phyloP scores from a whole-genome alignment of 1,140 invertebrate species.

The Drosophila ogumai region DNA sequence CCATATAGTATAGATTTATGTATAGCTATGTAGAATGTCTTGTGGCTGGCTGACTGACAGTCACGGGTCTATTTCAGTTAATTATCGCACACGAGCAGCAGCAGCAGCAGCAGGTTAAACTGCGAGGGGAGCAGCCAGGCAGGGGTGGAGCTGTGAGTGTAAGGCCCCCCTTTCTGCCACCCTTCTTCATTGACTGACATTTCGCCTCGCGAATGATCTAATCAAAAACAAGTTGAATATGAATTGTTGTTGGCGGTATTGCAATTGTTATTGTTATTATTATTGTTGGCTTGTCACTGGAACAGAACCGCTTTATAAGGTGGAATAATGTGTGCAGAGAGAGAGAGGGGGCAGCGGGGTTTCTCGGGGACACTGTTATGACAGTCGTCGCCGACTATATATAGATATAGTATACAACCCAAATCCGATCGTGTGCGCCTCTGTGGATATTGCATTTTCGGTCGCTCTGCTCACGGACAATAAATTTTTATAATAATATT shows the following conservation, averaged over 20 bases:
- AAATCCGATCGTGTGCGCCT: slow-evolving; percentile 43
- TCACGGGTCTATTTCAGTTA: slow-evolving; percentile 82
- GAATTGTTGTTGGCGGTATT: slow-evolving; percentile 64
- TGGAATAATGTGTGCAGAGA: neutral
- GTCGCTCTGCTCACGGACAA: slow-evolving; percentile 25
- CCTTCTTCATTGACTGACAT: slow-evolving; percentile 66
- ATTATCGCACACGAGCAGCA: slow-evolving; percentile 68
- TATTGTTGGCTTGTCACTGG: slow-evolving; percentile 55
- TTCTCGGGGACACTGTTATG: slow-evolving; percentile 28
- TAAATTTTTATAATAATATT: slow-evolving; percentile 43
- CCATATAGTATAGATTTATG: slow-evolving; percentile 34
- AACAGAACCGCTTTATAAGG: slow-evolving; percentile 41
- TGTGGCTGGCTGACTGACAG: slow-evolving; percentile 57
- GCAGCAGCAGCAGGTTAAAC: slow-evolving; percentile 45
- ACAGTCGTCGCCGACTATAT: slow-evolving; percentile 42
- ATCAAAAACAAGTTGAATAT: slow-evolving; percentile 79
- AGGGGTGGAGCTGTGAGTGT: slow-evolving; percentile 4
- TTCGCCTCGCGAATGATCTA: slow-evolving; percentile 76
- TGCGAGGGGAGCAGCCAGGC: slow-evolving; percentile 20
- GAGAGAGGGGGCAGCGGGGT: neutral
- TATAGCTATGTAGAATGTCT: slow-evolving; percentile 45
- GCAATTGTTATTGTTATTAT: slow-evolving; percentile 45
- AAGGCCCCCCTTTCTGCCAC: neutral
- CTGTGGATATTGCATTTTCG: slow-evolving; percentile 46
- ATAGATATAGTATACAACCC: slow-evolving; percentile 40